Evolutionary conservation across 2,888 invertebrate genomes (phyloP).

Genomic region (Polyommatus icarus): DNA sequence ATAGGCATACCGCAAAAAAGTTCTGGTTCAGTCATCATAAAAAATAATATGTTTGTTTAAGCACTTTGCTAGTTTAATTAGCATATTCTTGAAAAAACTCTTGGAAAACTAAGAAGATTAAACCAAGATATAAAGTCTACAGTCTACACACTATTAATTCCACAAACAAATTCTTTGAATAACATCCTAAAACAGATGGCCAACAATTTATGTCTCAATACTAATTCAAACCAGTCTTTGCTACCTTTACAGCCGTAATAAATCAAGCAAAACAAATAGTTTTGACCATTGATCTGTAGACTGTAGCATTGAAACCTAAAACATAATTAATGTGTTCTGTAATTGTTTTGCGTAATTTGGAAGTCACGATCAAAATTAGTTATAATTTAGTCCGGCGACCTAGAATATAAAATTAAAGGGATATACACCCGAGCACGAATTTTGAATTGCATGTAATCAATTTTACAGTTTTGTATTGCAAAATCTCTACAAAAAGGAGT

Average conservation of each 20-base stretch:
- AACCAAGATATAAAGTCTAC: too few relatives aligned
- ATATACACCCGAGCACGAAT: conserved; percentile 1
- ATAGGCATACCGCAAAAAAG: not conserved
- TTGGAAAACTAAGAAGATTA: too few relatives aligned
- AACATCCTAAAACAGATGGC: not conserved
- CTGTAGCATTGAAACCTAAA: conserved; percentile 2
- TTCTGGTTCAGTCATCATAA: not conserved
- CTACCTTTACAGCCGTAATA: not conserved
- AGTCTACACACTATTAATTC: too few relatives aligned
- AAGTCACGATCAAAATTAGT: conserved; percentile 27
- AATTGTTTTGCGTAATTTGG: conserved; percentile 27
- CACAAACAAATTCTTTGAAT: not conserved
- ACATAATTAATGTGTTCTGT: not conserved
- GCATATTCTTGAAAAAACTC: not conserved
- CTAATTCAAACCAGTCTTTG: not conserved
- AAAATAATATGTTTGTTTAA: not conserved
- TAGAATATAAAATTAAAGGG: conserved; percentile 18
- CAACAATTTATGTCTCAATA: not conserved
- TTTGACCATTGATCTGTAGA: not conserved
- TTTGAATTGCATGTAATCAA: conserved; percentile 28
- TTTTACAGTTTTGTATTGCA: conserved; percentile 11
- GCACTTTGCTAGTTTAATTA: too few relatives aligned
- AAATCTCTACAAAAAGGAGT: not conserved
- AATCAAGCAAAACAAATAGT: conserved; percentile 24
- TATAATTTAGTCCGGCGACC: not conserved